phyloP scores from a whole-genome alignment of 2,797 vertebrate genomes.

The Sitta carolinensis region DNA sequence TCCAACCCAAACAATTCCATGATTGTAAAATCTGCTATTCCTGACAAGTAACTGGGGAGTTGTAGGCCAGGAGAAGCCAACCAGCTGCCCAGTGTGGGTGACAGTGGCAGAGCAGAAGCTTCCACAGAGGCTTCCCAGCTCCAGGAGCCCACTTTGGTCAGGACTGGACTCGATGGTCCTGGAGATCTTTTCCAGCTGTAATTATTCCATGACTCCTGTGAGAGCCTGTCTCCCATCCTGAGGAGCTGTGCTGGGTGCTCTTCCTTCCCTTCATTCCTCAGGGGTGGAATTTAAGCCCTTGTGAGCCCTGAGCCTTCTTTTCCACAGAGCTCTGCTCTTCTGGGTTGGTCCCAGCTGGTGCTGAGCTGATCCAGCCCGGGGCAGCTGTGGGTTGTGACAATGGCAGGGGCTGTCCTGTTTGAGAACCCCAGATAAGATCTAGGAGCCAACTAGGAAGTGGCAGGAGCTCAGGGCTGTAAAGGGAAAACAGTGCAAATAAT shows the following conservation, averaged over 20 bases:
- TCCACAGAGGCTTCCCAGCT: neutral
- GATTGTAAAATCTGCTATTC: neutral
- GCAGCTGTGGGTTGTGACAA: neutral
- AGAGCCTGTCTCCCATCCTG: neutral
- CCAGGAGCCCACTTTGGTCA: neutral
- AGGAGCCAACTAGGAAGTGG: neutral
- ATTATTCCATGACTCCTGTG: neutral
- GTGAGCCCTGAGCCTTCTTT: neutral
- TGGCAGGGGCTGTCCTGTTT: neutral
- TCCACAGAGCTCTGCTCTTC: neutral
- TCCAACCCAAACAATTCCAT: neutral
- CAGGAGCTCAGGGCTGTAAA: neutral
- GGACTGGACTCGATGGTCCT: fast-evolving
- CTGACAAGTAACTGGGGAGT: neutral
- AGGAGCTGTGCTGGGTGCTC: neutral
- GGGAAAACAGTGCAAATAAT: neutral
- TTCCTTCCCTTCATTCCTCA: neutral
- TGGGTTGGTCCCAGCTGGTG: neutral
- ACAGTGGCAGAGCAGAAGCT: neutral
- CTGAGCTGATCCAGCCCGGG: neutral
- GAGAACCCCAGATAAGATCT: neutral
- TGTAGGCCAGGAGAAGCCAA: neutral
- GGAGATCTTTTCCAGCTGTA: neutral
- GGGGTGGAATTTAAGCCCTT: neutral
- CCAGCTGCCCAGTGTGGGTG: neutral